Evolutionary conservation across 2,888 invertebrate species (phyloP).

Genomic region (Cloeon dipterum): DNA sequence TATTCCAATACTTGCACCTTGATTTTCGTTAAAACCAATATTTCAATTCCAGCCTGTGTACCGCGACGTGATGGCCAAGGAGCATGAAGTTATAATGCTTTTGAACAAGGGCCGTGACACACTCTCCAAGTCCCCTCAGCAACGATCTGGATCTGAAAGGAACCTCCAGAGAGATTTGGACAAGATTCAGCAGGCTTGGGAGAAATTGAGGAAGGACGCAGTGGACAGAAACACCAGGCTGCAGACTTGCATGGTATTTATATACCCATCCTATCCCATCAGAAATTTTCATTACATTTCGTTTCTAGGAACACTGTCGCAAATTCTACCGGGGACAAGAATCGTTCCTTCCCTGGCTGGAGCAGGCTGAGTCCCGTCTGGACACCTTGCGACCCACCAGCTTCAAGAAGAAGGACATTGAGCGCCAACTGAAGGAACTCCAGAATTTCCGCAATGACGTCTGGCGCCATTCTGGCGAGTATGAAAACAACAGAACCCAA

Average conservation of each 20-base stretch:
- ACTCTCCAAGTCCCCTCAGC: slow-evolving; percentile 19
- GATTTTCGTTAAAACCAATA: no score
- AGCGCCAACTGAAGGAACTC: slow-evolving; percentile 67
- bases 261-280: background rate
- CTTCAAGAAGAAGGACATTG: slow-evolving; percentile 66
- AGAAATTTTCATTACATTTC: background rate
- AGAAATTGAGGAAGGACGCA: slow-evolving; percentile 68
- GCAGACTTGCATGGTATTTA: slow-evolving; percentile 48
- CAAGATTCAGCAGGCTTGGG: slow-evolving; percentile 78
- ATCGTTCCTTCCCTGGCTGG: slow-evolving; percentile 68
- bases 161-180: slow-evolving; percentile 58
- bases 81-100: slow-evolving; percentile 84
- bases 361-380: slow-evolving; percentile 65
- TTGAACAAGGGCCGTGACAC: slow-evolving; percentile 71
- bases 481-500: slow-evolving; percentile 62
- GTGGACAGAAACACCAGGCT: slow-evolving; percentile 66
- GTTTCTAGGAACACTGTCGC: slow-evolving; percentile 48
- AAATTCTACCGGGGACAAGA: slow-evolving; percentile 74
- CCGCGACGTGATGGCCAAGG: slow-evolving; percentile 64
- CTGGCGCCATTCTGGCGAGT: slow-evolving; percentile 84
- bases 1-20: slow-evolving; percentile 4
- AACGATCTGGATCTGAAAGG: slow-evolving; percentile 17
- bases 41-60: slow-evolving; percentile 39
- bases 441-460: slow-evolving; percentile 80
- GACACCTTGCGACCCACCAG: slow-evolving; percentile 46